Percentiles rank a stretch among this genome's conserved stretches.
phyloP scores from a whole-genome alignment of 2,113 vertebrate genomes.

The Ammodytes marinus region DNA sequence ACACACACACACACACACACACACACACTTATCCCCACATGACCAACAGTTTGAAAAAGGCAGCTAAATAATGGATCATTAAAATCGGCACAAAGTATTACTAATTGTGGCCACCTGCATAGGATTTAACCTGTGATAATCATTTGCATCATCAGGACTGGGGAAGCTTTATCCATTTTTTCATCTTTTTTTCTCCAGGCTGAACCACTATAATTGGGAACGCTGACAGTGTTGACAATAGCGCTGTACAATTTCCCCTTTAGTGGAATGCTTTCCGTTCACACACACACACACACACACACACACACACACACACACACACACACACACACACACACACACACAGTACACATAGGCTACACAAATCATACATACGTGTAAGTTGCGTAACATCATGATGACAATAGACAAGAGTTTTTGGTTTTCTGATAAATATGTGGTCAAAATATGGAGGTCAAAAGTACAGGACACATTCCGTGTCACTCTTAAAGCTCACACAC shows the following conservation, averaged over 20 bases:
- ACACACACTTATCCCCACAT: conserved; percentile 57
- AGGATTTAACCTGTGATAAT: conserved; percentile 86
- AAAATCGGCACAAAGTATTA: conserved; percentile 86
- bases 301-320: neutral
- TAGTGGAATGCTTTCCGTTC: neutral
- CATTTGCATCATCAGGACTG: conserved; percentile 81
- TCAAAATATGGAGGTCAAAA: conserved; percentile 48
- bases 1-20: conserved; percentile 13
- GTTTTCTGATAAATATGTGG: conserved; percentile 31
- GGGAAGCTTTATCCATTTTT: conserved; percentile 55
- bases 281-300: neutral
- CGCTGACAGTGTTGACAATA: conserved; percentile 24
- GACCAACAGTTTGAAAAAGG: conserved; percentile 66
- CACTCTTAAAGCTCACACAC: conserved; percentile 49
- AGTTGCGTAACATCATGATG: neutral
- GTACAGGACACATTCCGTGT: conserved; percentile 28
- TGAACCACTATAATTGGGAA: conserved; percentile 28
- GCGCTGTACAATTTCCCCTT: conserved; percentile 7
- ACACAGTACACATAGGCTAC: too few species aligned
- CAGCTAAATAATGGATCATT: conserved; percentile 87
- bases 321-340: neutral
- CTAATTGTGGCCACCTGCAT: conserved; percentile 90
- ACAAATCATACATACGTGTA: too few species aligned
- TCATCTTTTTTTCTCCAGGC: conserved; percentile 28
- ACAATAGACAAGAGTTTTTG: conserved; percentile 1